Base-by-base conservation (phyloP, 2,797 vertebrate species). In the Periparus ater region DNA sequence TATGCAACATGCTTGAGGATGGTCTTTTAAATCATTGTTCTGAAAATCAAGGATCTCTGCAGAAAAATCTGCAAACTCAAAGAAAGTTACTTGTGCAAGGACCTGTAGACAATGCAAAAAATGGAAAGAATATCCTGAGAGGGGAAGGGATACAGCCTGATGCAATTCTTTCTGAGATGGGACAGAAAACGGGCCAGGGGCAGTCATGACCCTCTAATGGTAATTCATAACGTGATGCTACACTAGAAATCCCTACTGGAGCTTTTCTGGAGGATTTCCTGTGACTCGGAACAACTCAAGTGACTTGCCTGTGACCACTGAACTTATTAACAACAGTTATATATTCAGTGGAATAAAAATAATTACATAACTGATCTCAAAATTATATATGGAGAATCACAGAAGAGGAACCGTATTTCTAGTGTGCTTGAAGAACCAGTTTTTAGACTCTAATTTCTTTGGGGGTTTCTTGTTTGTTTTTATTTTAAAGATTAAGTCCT, bases 381-480 rank as follows among this genome's bases (percentile, higher is more conserved):
- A 72, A 16, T 75, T 40, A 27, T 25, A 60, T 5, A 26, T 0
- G 6, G 18, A 22, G 23, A 53, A 25, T 38, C 19, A 29, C 0
- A 3, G 42, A 6, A 67, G 25, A 63, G 15, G 32, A 45, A 13
- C 11, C 0, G 0, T 30, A 19, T 44, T 78, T 77, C 14, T 48
- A 18, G 4, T 44, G 17, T 51, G 34, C 42, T 79, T 79, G 47
- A 66, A 44, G 54, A 88, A 55, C 15, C 17, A n/a, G 20, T 6
- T 85, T 67, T 82, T 47, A 90, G 16, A 51, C 25, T 22, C 1
- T 17, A 30, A 40, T 19, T 72, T 7, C 44, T 38, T 45, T 22
- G 7, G 15, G 7, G 1, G 4, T 42, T 51, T 58, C 17, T 38
- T 25, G 13, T 26, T 60, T 36, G 36, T 13, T 48, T 74, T 13